Evolutionary conservation across 2,113 vertebrate genomes (phyloP).

Genomic region (Sula dactylatra): DNA sequence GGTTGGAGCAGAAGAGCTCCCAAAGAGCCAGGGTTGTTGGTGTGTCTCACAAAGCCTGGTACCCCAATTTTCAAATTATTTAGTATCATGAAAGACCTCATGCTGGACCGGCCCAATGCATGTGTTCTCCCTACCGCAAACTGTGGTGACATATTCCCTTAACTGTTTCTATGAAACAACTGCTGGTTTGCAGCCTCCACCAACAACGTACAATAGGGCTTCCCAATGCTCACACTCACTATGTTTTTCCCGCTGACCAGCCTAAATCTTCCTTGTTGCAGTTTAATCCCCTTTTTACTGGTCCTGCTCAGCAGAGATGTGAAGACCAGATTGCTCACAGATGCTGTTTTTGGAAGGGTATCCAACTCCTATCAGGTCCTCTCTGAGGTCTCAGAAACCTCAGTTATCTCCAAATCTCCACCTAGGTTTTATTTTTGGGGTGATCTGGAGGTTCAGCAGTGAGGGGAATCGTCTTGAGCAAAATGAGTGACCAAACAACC

Average conservation of each 20-base stretch:
- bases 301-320: neutral
- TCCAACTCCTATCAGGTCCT: neutral
- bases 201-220: neutral
- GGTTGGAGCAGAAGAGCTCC: neutral
- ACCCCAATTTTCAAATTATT: neutral
- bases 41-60: neutral
- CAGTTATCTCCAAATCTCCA: neutral
- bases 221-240: neutral
- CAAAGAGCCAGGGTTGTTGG: neutral
- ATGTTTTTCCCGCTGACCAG: neutral
- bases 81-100: neutral
- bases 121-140: neutral
- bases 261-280: neutral
- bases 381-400: neutral
- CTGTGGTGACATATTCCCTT: neutral
- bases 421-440: neutral
- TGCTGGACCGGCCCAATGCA: neutral
- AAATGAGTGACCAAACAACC: neutral
- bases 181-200: neutral
- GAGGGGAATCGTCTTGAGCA: neutral
- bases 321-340: neutral
- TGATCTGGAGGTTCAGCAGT: neutral
- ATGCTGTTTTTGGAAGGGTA: neutral
- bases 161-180: neutral
- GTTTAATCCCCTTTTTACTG: neutral